Evolutionary conservation across 2,888 invertebrate species (phyloP).

Genomic region (Drosophila peninsularis): DNA sequence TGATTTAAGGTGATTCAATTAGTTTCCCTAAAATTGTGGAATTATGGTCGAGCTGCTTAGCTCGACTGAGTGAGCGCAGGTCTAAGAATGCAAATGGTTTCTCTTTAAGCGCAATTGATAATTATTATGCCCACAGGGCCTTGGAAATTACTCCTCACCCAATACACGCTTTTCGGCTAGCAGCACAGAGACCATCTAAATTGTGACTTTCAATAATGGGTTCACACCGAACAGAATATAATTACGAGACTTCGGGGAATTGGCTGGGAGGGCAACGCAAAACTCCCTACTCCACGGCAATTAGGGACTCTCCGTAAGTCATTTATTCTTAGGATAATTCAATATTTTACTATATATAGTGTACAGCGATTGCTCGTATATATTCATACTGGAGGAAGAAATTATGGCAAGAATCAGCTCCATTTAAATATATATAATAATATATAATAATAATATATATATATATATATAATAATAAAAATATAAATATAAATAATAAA

Average conservation of each 20-base stretch:
- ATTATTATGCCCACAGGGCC: conserved; percentile 4
- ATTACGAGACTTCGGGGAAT: conserved; percentile 1
- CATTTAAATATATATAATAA: too few species aligned
- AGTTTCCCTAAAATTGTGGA: conserved; percentile 20
- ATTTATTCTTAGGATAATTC: neutral
- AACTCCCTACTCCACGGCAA: neutral
- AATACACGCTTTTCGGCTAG: neutral
- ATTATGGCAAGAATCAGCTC: too few species aligned
- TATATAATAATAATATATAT: too few species aligned
- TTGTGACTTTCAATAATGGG: neutral
- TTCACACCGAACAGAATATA: conserved; percentile 3
- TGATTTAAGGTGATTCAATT: conserved; percentile 47
- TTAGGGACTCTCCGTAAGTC: neutral
- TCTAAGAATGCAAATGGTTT: neutral
- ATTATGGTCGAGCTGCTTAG: conserved; percentile 14
- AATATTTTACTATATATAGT: neutral
- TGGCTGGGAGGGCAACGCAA: neutral
- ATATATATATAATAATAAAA: too few species aligned
- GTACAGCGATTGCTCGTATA: too few species aligned
- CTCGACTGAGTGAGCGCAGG: neutral
- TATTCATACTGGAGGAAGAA: too few species aligned
- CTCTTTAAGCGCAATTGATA: conserved; percentile 15
- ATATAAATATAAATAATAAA: too few species aligned
- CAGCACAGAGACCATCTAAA: neutral
- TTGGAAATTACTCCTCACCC: conserved; percentile 1